Conservation (phyloP, 2,113 vertebrate genomes). For the Symphodus melops region DNA sequence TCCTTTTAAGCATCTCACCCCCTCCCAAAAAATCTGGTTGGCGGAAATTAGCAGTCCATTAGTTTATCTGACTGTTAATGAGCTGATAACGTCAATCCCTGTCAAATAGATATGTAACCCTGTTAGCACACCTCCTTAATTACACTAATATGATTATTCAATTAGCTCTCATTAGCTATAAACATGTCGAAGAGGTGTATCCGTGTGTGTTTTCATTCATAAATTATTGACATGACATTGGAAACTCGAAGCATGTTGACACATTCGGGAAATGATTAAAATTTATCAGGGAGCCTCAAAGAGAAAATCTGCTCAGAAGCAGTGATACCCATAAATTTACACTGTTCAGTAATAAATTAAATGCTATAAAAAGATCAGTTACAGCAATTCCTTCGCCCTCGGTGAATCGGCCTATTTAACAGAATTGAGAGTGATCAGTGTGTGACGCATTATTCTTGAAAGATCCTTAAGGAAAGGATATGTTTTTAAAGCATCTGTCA, state of each 20-base stretch:
- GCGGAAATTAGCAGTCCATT: no score
- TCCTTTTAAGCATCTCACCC: conserved; percentile 21
- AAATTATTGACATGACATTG: neutral
- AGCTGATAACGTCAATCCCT: conserved; percentile 7
- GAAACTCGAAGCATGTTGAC: neutral
- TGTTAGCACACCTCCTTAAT: conserved; percentile 23
- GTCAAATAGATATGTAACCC: conserved; percentile 20
- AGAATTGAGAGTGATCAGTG: neutral
- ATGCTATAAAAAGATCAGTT: neutral
- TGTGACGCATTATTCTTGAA: neutral
- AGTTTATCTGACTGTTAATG: conserved; percentile 6
- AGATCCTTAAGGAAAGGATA: no score
- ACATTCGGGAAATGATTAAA: conserved; percentile 9
- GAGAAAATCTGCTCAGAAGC: neutral
- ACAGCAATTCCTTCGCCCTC: neutral
- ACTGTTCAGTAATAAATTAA: neutral
- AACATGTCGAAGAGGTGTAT: neutral
- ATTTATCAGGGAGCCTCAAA: neutral
- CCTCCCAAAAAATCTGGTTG: no score
- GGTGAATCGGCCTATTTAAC: neutral
- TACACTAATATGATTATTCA: conserved; percentile 21
- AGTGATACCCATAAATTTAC: neutral
- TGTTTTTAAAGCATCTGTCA: neutral
- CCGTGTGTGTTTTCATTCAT: neutral
- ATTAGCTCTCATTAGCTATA: conserved; percentile 3